Percentiles rank a stretch among this genome's conserved stretches.
These are phyloP conservation scores for Dreissena polymorpha DNA, from an alignment of 1,140 invertebrate genomes.

Conservation along the genomic window DNA sequence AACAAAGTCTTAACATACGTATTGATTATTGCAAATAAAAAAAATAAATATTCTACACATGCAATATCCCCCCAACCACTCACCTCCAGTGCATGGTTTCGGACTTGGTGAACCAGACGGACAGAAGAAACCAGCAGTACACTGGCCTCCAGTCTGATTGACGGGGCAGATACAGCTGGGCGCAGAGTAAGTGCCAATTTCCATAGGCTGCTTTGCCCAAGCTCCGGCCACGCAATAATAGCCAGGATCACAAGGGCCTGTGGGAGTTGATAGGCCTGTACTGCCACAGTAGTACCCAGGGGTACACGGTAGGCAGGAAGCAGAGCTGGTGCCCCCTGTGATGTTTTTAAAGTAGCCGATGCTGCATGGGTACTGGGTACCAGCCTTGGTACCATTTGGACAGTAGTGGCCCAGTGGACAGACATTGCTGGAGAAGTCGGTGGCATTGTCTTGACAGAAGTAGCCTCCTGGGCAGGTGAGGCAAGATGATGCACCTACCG, in stretches of 20 bases:
- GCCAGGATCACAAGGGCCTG: conserved; percentile 71
- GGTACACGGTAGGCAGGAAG: conserved; percentile 71
- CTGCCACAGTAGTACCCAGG: conserved; percentile 72
- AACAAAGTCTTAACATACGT: too few species aligned
- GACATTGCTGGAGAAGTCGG: conserved; percentile 63
- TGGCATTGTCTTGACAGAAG: conserved; percentile 76
- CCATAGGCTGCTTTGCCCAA: conserved; percentile 68
- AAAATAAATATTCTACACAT: too few species aligned
- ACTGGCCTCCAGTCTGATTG: conserved; percentile 76
- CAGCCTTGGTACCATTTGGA: conserved; percentile 66
- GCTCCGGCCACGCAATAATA: conserved; percentile 76
- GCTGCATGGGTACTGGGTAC: conserved; percentile 70
- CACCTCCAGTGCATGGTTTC: conserved; percentile 68
- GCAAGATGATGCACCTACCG: conserved; percentile 66
- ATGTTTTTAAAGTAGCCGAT: conserved; percentile 68
- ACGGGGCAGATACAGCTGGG: conserved; percentile 70
- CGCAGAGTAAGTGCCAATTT: conserved; percentile 66
- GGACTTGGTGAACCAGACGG: conserved; percentile 71
- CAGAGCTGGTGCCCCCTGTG: conserved; percentile 62
- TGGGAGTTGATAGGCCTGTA: conserved; percentile 63
- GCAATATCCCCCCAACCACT: neutral
- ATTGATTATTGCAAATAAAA: too few species aligned
- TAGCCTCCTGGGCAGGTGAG: conserved; percentile 71
- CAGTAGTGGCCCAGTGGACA: conserved; percentile 76
- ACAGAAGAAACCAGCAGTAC: conserved; percentile 73